Percentiles rank a stretch among this genome's conserved stretches.
These are phyloP conservation scores for Paratilapia polleni DNA, from an alignment of 2,113 vertebrate genomes.

Conservation along the genomic window DNA sequence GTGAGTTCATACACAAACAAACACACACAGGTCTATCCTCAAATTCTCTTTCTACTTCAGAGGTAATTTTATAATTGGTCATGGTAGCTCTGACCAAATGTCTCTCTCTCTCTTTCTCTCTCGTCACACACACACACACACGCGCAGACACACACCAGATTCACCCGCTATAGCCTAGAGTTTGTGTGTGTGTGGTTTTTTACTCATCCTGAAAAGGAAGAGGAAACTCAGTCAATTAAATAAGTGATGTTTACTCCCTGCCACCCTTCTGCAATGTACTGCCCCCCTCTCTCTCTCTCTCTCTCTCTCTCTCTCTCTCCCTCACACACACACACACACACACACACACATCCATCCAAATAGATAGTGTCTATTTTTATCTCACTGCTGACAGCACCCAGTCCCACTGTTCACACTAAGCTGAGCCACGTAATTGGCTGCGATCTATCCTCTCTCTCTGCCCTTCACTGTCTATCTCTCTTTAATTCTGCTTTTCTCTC, in stretches of 20 bases:
- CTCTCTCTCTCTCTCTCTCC: neutral
- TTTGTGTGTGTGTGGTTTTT: neutral
- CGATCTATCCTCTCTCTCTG: conserved; percentile 50
- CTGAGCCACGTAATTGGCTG: conserved; percentile 68
- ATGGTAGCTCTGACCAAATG: neutral
- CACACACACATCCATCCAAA: neutral
- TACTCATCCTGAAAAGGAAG: neutral
- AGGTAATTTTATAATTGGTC: neutral
- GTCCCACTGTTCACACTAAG: conserved; percentile 70
- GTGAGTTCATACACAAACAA: neutral
- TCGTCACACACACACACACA: neutral
- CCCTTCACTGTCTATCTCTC: neutral
- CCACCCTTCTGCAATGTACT: neutral
- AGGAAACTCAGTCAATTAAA: conserved; percentile 7
- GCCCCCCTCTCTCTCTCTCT: neutral
- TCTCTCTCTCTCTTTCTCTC: neutral
- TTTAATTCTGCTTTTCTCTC: conserved; percentile 10
- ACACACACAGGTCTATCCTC: neutral
- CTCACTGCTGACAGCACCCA: conserved; percentile 51
- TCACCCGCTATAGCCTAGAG: too few relatives aligned
- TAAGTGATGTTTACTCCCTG: neutral
- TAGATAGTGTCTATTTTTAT: conserved; percentile 65
- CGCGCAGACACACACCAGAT: neutral
- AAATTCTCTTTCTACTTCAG: neutral
- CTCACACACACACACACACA: neutral